These are phyloP conservation scores for Proteles cristata DNA, from an alignment of 2,113 vertebrate genomes.

Conservation along the genomic window DNA sequence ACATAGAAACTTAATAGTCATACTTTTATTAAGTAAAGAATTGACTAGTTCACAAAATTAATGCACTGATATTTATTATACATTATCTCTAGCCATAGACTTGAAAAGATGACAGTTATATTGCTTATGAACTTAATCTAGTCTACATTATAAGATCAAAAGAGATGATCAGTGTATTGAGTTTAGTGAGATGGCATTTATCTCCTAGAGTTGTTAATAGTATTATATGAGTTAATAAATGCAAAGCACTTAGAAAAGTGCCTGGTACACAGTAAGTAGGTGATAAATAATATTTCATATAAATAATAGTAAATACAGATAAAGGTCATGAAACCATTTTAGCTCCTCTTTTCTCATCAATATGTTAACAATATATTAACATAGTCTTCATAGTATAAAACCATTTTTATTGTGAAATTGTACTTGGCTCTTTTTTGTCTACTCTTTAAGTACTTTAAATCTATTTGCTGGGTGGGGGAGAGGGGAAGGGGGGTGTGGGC, in stretches of 20 bases:
- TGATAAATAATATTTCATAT: background rate
- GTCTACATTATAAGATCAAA: background rate
- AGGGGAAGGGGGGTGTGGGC: too few species aligned
- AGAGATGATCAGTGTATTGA: background rate
- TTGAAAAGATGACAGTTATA: background rate
- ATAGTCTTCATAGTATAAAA: background rate
- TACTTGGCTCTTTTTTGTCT: background rate
- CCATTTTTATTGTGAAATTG: background rate
- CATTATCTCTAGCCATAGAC: background rate
- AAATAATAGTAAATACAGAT: background rate
- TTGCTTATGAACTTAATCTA: background rate
- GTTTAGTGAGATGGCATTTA: background rate
- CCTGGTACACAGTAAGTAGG: background rate
- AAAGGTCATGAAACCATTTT: background rate
- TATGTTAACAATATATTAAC: background rate
- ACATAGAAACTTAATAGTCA: background rate
- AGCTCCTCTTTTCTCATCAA: background rate
- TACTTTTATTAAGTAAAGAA: background rate
- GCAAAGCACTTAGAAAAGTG: background rate
- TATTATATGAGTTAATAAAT: constrained; percentile 8
- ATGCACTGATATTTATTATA: constrained; percentile 11
- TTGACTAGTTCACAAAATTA: background rate
- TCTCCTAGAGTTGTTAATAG: background rate
- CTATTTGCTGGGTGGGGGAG: background rate
- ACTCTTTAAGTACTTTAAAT: background rate